Conservation (phyloP, 2,888 invertebrate species). For the Kryphioiulus occultus region DNA sequence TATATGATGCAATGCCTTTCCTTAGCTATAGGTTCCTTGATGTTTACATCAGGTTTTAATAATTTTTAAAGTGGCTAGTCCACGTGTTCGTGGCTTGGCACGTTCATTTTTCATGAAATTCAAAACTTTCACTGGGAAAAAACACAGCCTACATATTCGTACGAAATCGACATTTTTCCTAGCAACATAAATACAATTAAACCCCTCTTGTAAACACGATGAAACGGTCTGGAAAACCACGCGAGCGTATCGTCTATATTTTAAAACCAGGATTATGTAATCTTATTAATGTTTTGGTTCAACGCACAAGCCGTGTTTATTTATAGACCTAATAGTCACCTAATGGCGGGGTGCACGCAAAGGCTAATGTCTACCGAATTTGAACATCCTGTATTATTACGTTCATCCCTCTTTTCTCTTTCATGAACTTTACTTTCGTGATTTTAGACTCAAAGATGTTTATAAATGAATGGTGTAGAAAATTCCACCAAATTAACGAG, state of each 20-base stretch:
- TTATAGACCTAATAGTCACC: not conserved
- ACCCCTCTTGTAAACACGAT: not conserved
- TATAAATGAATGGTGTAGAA: too few relatives aligned
- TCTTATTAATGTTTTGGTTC: not conserved
- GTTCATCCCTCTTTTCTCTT: not conserved
- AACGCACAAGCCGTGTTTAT: conserved; percentile 6
- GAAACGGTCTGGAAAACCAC: not conserved
- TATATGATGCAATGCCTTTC: too few relatives aligned
- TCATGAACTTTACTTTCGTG: not conserved
- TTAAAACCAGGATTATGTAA: not conserved
- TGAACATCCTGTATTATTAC: not conserved
- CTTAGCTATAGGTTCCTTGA: too few relatives aligned
- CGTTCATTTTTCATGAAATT: too few relatives aligned
- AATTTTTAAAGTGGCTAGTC: too few relatives aligned
- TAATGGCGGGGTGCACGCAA: not conserved
- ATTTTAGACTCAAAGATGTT: too few relatives aligned
- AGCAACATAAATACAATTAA: not conserved
- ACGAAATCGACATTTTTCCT: not conserved
- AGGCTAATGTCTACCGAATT: not conserved
- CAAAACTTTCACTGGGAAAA: too few relatives aligned
- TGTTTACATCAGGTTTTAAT: too few relatives aligned
- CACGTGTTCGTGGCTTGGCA: too few relatives aligned
- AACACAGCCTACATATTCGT: not conserved
- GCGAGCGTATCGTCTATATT: not conserved
- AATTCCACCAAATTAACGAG: too few relatives aligned